phyloP scores from a whole-genome alignment of 1,140 invertebrate species.

The Anastrepha obliqua region DNA sequence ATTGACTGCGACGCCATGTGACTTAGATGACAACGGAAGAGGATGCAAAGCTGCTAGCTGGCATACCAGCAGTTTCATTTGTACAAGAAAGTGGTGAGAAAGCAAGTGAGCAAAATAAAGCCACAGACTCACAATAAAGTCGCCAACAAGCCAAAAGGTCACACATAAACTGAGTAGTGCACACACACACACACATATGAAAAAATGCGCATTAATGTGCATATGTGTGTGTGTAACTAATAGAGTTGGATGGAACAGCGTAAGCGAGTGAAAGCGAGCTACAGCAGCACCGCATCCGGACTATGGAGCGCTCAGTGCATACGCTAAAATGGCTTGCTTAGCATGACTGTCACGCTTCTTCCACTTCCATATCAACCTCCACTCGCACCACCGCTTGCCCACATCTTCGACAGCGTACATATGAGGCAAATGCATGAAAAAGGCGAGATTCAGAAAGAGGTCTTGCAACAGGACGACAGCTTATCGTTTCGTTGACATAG shows the following conservation, averaged over 20 bases:
- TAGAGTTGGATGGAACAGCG: background rate
- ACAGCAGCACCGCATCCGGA: background rate
- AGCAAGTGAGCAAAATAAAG: background rate
- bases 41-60: background rate
- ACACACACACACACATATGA: background rate
- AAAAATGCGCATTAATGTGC: background rate
- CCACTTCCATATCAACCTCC: background rate
- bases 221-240: background rate
- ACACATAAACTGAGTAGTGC: background rate
- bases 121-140: background rate
- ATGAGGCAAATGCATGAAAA: background rate
- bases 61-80: background rate
- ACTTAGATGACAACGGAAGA: background rate
- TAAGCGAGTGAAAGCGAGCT: background rate
- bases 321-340: background rate
- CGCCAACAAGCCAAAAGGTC: background rate
- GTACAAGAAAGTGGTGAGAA: background rate
- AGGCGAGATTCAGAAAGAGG: background rate
- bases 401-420: background rate
- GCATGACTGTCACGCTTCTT: background rate
- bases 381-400: background rate
- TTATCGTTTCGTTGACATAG: slow-evolving; percentile 48
- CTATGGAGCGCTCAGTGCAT: background rate
- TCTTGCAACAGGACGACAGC: slow-evolving; percentile 36
- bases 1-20: background rate